A percentile compares a stretch with the other conserved stretches of the same genome.
phyloP scores from a whole-genome alignment of 2,888 invertebrate species.

The Dicranocentrus wangi region DNA sequence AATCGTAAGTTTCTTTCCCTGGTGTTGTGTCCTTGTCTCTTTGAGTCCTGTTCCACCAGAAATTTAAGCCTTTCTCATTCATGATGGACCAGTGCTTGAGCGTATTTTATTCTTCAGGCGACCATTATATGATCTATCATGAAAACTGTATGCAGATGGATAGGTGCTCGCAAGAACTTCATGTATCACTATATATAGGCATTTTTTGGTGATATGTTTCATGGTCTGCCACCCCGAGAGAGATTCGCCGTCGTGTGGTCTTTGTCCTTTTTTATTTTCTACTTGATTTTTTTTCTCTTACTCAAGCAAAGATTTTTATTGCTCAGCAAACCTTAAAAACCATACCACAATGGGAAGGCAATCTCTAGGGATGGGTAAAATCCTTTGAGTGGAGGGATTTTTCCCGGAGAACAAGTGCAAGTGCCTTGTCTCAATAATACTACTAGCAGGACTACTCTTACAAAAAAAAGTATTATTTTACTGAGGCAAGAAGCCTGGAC shows the following conservation, averaged over 20 bases:
- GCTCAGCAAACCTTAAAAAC: slow-evolving; percentile 59
- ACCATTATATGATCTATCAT: too few relatives aligned
- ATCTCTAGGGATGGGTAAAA: slow-evolving; percentile 59
- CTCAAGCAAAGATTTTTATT: slow-evolving; percentile 59
- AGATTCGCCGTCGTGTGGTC: neutral
- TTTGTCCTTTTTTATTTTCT: slow-evolving; percentile 18
- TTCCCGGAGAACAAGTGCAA: slow-evolving; percentile 41
- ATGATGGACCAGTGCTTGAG: neutral
- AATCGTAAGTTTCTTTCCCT: too few relatives aligned
- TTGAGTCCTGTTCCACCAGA: too few relatives aligned
- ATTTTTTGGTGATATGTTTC: too few relatives aligned
- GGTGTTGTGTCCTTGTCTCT: too few relatives aligned
- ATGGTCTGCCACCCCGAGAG: neutral
- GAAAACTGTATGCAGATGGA: too few relatives aligned
- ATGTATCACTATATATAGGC: too few relatives aligned
- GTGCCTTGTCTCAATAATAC: slow-evolving; percentile 33
- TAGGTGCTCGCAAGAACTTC: too few relatives aligned
- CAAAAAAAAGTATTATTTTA: neutral
- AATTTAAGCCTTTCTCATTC: slow-evolving; percentile 24
- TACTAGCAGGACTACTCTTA: neutral
- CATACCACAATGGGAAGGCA: slow-evolving; percentile 52
- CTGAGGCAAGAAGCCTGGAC: neutral
- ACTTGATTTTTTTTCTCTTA: slow-evolving; percentile 13
- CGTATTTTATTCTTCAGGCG: slow-evolving; percentile 3
- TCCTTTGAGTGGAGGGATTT: slow-evolving; percentile 65